phyloP scores from a whole-genome alignment of 2,888 invertebrate species.

The Macrophya alboannulata region DNA sequence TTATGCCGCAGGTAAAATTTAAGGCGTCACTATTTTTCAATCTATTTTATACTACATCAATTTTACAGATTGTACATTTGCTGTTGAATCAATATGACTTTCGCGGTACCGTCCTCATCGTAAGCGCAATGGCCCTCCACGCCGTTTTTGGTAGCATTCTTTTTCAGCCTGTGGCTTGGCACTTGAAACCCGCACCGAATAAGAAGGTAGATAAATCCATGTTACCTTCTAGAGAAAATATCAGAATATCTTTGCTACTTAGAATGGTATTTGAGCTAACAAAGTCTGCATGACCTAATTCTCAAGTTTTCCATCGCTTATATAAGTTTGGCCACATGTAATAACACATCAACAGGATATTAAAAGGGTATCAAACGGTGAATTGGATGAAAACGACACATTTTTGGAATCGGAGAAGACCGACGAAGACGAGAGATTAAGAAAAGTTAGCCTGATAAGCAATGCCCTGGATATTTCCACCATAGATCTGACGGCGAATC shows the following conservation, averaged over 20 bases:
- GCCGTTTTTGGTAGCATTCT: conserved; percentile 86
- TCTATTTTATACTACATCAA: conserved; percentile 9
- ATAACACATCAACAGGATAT: neutral
- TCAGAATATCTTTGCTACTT: neutral
- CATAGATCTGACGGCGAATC: neutral
- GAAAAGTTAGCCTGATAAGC: conserved; percentile 77
- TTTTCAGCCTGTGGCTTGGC: conserved; percentile 88
- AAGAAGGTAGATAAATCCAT: neutral
- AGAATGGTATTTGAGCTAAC: neutral
- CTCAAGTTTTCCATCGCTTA: neutral
- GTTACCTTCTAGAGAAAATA: neutral
- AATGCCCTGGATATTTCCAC: neutral
- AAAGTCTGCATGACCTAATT: neutral
- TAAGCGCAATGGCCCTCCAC: conserved; percentile 87
- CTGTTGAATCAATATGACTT: conserved; percentile 85
- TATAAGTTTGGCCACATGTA: neutral
- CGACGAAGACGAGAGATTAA: conserved; percentile 80
- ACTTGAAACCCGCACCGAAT: conserved; percentile 83
- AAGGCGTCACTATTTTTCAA: conserved; percentile 17
- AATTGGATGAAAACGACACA: neutral
- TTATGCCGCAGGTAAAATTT: conserved; percentile 86
- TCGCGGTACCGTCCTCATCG: conserved; percentile 86
- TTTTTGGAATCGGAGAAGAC: conserved; percentile 72
- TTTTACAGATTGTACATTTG: conserved; percentile 81
- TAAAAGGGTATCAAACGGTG: neutral